Evolutionary conservation across 2,888 invertebrate genomes (phyloP), one percentile per base, ranked within the genome.

Genomic region (Leptopilina drosophilae): DNA sequence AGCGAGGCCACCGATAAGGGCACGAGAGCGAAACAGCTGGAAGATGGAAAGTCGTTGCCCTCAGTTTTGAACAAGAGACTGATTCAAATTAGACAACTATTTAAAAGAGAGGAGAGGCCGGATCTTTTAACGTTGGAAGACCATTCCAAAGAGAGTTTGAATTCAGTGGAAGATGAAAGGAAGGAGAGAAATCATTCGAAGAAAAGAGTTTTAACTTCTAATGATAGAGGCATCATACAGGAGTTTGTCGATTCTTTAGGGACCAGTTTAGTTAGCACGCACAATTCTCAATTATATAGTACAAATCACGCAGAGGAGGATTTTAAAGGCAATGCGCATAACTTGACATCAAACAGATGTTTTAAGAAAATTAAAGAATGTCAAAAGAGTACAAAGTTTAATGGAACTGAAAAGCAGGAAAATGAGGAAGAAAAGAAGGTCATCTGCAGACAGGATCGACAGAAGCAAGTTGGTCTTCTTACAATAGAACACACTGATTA

Each of bases 41-140:
- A 89, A 69, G 88, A 89, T 8, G 90, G 89, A 11, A 89, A 87
- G 53, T 88, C 85, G 8, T 73, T 89, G 42, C 88, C 89, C 2
- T 81, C 87, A 69, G 85, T 85, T 5, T 77, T 91, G 40, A 91
- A 91, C 83, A 91, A 90, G 66, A 86, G 87, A 20, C 85, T 91
- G 14, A 84, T 86, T 78, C 88, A 89, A 11, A 83, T 91, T 14
- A 87, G 86, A 12, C 90, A 90, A 78, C 83, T 91, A 3, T 91
- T 91, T 67, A 90, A 88, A 40, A 90, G 90, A 69, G 89, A 89
- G 46, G 86, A 87, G 5, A 88, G 87, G 33, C 86, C 84, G 40
- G 85, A 81, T 26, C 42, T 78, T 79, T 76, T 82, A 49, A 79
- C 82, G 64, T 42, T 78, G 76, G 86, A 87, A n/a, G 84, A 80